Evolutionary conservation across 1,140 invertebrate species (phyloP).

Genomic region (Phocides pigmalion): DNA sequence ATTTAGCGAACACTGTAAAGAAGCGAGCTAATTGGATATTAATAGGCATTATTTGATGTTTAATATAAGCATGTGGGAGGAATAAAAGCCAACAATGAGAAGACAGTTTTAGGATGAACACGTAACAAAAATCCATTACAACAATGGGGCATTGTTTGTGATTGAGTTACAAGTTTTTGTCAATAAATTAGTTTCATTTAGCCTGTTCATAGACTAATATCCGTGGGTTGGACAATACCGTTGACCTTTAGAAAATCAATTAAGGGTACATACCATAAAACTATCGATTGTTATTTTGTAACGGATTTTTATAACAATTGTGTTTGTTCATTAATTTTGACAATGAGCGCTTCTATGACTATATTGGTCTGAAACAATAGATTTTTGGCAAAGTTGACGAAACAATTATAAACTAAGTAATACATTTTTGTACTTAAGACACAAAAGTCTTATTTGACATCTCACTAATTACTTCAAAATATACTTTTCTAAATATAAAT

Average conservation of each 20-base stretch:
- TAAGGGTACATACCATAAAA: conserved; percentile 39
- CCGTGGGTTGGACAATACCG: conserved; percentile 55
- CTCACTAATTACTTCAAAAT: too few relatives aligned
- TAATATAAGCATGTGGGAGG: conserved; percentile 55
- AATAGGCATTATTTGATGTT: conserved; percentile 20
- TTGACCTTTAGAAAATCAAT: conserved; percentile 46
- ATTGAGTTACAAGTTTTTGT: conserved; percentile 57
- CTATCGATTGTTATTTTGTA: conserved; percentile 48
- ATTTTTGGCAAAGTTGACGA: too few relatives aligned
- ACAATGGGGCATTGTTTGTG: conserved; percentile 75
- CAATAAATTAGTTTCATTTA: conserved; percentile 57
- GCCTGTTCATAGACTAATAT: conserved; percentile 48
- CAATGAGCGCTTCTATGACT: conserved; percentile 4
- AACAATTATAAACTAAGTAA: too few relatives aligned
- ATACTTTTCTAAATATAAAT: too few relatives aligned
- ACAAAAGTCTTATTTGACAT: too few relatives aligned
- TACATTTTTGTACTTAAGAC: too few relatives aligned
- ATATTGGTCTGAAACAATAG: background rate
- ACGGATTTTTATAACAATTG: conserved; percentile 38
- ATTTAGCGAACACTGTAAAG: conserved; percentile 11
- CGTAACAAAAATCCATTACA: conserved; percentile 64
- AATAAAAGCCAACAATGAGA: conserved; percentile 61
- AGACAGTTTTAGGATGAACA: conserved; percentile 53
- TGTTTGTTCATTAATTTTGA: conserved; percentile 29
- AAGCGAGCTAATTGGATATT: conserved; percentile 23